Conservation (phyloP, 2,113 vertebrate species). For the Cottus gobio region DNA sequence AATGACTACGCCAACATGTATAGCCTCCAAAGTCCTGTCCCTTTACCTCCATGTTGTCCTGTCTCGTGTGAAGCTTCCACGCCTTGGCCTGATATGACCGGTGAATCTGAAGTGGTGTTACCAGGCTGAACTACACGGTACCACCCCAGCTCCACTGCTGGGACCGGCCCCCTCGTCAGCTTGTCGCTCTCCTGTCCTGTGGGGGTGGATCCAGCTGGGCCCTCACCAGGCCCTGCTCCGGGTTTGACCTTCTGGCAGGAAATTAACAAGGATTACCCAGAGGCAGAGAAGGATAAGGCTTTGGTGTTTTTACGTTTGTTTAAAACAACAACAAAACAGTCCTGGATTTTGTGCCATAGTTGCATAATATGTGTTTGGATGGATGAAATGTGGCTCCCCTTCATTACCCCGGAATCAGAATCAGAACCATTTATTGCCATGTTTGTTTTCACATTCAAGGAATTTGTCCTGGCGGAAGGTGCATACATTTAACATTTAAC, state of each 20-base stretch:
- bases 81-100: neutral
- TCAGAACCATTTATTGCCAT: no score
- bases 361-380: no score
- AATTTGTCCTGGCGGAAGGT: no score
- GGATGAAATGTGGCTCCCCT: no score
- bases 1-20: neutral
- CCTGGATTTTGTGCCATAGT: neutral
- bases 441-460: no score
- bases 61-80: no score
- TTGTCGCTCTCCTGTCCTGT: neutral
- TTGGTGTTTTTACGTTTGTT: constrained; percentile 5
- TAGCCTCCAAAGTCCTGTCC: no score
- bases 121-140: no score
- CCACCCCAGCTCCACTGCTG: no score
- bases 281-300: constrained; percentile 11
- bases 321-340: constrained; percentile 8
- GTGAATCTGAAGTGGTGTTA: neutral
- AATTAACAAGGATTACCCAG: constrained; percentile 61
- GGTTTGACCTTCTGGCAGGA: constrained; percentile 64
- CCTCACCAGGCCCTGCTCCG: constrained; percentile 33
- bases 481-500: no score
- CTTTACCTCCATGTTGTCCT: neutral
- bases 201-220: constrained; percentile 37
- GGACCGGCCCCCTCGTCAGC: neutral
- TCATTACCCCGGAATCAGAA: no score